Base-by-base conservation (phyloP, 2,888 invertebrate species). In the Aelia acuminata region DNA sequence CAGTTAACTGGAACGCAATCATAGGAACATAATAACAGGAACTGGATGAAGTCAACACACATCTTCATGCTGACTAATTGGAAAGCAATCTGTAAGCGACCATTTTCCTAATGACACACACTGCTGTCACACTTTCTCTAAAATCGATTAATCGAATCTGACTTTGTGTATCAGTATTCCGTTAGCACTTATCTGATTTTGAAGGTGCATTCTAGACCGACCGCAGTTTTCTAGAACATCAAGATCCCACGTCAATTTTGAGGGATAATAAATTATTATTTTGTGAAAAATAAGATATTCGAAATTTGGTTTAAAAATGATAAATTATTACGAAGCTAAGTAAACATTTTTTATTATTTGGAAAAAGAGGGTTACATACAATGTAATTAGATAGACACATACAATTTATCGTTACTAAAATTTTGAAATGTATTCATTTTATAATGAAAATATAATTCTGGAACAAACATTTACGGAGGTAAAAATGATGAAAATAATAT, bases 121-220 rank as follows among this genome's bases (percentile, higher is more conserved):
- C n/a, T 8, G 57, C 26, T 57, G 63, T 70, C 31, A 70, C 35
- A 70, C 63, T 70, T 70, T 70, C 63, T 70, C 63, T 7, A 70
- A 70, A 70, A 70, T 31, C 63, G 63, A 31, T 70, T 70, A 70
- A 70, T 70, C 63, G 63, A 31, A 70, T 57, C 26, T 57, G 26
- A 57, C 26, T 57, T 26, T 13, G 22, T 13, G 22, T 57, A 57
- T 70, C 5, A 18, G 1, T 31, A 35, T 63, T 31, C 31, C 35
- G 31, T 31, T 35, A 70, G n/a, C 5, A 18, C 63, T 70, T 70
- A 35, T 70, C 63, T 70, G 63, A 70, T 70, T 70, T 70, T 20
- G 15, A 35, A 70, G 18, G 35, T 70, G 31, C 63, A 70, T 70
- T 70, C 31, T 70, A 57, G 26, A 57, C 8, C n/a, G 22, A 18